A percentile compares a stretch with the other conserved stretches of the same genome.
Conservation (phyloP, 1,140 invertebrate species). For the Aleiodes sp. region DNA sequence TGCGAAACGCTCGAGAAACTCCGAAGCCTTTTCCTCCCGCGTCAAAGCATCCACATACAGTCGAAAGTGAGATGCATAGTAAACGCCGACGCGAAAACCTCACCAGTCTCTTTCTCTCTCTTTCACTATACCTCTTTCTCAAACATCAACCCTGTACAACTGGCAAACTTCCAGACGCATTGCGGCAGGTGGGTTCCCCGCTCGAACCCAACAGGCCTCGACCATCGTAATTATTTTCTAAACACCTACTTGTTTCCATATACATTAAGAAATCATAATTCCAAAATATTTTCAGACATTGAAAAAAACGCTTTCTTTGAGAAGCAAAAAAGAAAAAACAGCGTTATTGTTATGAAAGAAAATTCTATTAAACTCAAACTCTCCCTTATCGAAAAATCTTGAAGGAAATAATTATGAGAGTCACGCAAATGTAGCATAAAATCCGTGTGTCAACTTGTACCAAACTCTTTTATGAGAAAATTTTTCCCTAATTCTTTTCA, state of each 20-base stretch:
- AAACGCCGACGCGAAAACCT: constrained; percentile 17
- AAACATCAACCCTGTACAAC: not conserved
- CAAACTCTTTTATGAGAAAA: not conserved
- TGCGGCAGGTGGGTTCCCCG: constrained; percentile 47
- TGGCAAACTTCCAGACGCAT: constrained; percentile 57
- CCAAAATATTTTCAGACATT: too few relatives aligned
- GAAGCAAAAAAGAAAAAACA: too few relatives aligned
- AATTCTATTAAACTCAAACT: too few relatives aligned
- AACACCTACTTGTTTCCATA: not conserved
- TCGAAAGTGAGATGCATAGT: not conserved
- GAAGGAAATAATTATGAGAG: not conserved
- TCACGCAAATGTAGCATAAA: not conserved
- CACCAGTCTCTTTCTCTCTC: not conserved
- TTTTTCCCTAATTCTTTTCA: not conserved
- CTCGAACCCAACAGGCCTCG: constrained; percentile 28
- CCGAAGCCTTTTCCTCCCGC: too few relatives aligned
- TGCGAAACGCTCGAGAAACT: not conserved
- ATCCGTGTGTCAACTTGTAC: not conserved
- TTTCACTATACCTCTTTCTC: too few relatives aligned
- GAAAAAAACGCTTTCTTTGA: too few relatives aligned
- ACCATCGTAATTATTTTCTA: not conserved
- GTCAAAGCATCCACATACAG: not conserved
- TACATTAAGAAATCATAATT: too few relatives aligned
- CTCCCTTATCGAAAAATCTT: not conserved
- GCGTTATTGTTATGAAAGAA: too few relatives aligned